Percentiles rank a stretch among this genome's conserved stretches.
These are phyloP conservation scores for Leptobrachium leishanense DNA, from an alignment of 2,113 vertebrate species.

Conservation along the genomic window DNA sequence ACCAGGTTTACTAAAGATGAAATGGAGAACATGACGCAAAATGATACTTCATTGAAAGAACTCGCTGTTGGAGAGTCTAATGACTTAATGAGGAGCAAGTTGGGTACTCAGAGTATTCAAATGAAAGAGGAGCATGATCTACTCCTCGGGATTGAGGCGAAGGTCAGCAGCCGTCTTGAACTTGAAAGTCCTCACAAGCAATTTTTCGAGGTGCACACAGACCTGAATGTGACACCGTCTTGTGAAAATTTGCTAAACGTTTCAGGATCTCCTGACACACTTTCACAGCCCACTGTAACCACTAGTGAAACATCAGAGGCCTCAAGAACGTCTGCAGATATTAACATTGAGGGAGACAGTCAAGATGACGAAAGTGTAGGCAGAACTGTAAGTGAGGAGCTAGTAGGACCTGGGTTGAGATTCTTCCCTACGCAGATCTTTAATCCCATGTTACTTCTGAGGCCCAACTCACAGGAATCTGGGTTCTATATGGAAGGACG, in stretches of 20 bases:
- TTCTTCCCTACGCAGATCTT: constrained; percentile 26
- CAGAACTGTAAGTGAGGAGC: background rate
- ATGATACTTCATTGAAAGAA: too few species aligned
- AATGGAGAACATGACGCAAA: background rate
- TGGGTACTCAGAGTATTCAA: too few species aligned
- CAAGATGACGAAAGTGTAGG: background rate
- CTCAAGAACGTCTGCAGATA: background rate
- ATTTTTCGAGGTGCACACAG: too few species aligned
- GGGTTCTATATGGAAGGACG: constrained; percentile 14
- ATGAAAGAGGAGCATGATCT: too few species aligned
- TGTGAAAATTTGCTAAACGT: too few species aligned
- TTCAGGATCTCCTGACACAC: too few species aligned
- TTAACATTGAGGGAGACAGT: background rate
- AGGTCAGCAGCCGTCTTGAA: too few species aligned
- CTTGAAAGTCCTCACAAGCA: too few species aligned
- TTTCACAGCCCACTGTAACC: background rate
- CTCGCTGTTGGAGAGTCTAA: too few species aligned
- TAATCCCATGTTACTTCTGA: constrained; percentile 23
- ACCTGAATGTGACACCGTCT: too few species aligned
- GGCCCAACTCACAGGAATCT: background rate
- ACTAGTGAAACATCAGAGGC: background rate
- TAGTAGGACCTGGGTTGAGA: background rate
- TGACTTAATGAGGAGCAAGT: too few species aligned
- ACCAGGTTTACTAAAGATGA: background rate
- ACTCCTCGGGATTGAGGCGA: too few species aligned